These are phyloP conservation scores for Embiotoca jacksoni DNA, from an alignment of 2,113 vertebrate genomes.

Conservation along the genomic window DNA sequence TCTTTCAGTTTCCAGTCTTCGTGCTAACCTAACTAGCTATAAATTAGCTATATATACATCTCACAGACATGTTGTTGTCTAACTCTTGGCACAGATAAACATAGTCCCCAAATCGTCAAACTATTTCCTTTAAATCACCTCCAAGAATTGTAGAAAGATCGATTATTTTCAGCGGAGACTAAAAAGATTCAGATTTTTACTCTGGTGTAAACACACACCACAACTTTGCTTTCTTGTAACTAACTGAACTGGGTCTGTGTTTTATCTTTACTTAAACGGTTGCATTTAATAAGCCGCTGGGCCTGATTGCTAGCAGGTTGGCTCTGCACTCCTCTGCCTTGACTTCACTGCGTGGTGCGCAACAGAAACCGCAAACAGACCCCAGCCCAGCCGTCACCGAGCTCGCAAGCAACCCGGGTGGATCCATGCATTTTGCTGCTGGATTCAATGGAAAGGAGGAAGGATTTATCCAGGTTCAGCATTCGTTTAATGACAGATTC, in stretches of 20 bases:
- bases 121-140: neutral
- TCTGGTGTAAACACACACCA: constrained; percentile 15
- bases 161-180: neutral
- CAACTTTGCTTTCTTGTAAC: constrained; percentile 11
- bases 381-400: constrained; percentile 10
- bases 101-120: neutral
- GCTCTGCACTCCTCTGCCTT: constrained; percentile 29
- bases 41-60: too few relatives aligned
- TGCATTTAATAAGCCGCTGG: constrained; percentile 55
- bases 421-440: constrained; percentile 30
- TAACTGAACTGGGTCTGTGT: constrained; percentile 18
- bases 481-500: constrained; percentile 56
- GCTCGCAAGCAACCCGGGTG: constrained; percentile 2
- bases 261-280: constrained; percentile 39
- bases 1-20: too few relatives aligned
- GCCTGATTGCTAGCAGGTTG: constrained; percentile 71
- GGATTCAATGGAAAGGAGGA: constrained; percentile 10
- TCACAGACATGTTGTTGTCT: neutral
- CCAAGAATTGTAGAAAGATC: neutral
- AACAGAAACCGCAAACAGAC: constrained; percentile 70
- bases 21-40: too few relatives aligned
- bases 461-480: constrained; percentile 33
- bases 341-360: constrained; percentile 51
- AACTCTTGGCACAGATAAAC: neutral
- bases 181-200: constrained; percentile 2